A percentile compares a stretch with the other conserved stretches of the same genome.
These are phyloP conservation scores for Stichodactyla mertensii DNA, from an alignment of 64 coral and sea anemone genomes.

Conservation along the genomic window DNA sequence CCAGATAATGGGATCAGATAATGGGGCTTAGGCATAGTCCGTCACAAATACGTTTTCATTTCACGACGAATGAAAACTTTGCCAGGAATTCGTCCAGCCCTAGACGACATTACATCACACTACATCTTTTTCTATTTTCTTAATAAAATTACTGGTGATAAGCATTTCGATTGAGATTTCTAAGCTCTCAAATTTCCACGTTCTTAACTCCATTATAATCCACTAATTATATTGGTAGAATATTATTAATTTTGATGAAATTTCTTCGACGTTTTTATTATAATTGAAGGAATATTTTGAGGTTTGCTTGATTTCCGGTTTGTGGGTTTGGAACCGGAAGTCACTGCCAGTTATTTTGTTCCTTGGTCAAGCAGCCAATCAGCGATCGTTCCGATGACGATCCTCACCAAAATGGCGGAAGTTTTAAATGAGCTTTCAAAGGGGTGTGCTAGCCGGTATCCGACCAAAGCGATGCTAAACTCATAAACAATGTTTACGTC, in stretches of 20 bases:
- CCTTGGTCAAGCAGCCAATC: slow-evolving; percentile 4
- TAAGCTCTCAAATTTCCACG: not conserved
- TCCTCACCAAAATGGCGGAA: not conserved
- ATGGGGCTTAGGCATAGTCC: not conserved
- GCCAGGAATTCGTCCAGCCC: not conserved
- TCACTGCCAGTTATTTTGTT: slow-evolving; percentile 4
- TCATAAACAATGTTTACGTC: slow-evolving; percentile 12
- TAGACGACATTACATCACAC: not conserved
- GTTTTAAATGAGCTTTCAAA: slow-evolving; percentile 6
- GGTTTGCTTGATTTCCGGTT: not conserved
- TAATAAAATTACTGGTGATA: not conserved
- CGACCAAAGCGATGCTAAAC: not conserved
- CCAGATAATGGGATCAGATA: too few relatives aligned
- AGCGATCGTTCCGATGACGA: not conserved
- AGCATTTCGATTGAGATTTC: not conserved
- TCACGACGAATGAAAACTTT: not conserved
- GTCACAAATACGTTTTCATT: not conserved
- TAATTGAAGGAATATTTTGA: not conserved
- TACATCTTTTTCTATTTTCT: not conserved
- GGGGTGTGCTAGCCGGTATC: not conserved
- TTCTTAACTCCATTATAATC: not conserved
- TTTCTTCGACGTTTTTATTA: not conserved
- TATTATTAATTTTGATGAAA: not conserved
- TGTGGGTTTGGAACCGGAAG: not conserved
- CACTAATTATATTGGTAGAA: not conserved